These are phyloP conservation scores for Cheilosia grossa DNA, from an alignment of 2,888 invertebrate species.

Conservation along the genomic window DNA sequence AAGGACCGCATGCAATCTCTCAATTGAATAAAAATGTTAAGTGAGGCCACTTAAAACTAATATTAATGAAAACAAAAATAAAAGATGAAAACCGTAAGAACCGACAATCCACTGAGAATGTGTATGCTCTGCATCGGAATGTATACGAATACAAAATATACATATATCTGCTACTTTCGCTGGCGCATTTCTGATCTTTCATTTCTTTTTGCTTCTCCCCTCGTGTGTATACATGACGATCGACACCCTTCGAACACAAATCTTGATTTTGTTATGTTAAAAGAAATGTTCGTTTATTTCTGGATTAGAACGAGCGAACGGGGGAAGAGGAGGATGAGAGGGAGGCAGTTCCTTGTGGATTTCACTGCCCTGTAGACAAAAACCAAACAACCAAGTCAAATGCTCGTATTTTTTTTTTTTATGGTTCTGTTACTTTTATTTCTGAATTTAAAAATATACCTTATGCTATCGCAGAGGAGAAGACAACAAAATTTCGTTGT, in stretches of 20 bases:
- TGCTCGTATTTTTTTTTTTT: neutral
- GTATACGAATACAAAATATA: neutral
- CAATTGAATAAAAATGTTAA: slow-evolving; percentile 57
- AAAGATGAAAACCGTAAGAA: slow-evolving; percentile 27
- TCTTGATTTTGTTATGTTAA: slow-evolving; percentile 64
- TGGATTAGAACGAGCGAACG: slow-evolving; percentile 30
- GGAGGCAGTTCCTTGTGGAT: slow-evolving; percentile 24
- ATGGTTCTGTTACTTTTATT: slow-evolving; percentile 31
- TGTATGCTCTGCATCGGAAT: neutral
- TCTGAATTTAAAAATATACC: slow-evolving; percentile 59
- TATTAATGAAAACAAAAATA: slow-evolving; percentile 54
- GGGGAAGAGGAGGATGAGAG: neutral
- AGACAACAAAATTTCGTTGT: no score
- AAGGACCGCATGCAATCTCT: slow-evolving; percentile 46
- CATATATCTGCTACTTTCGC: neutral
- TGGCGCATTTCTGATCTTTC: slow-evolving; percentile 6
- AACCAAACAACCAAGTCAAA: neutral
- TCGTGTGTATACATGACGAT: slow-evolving; percentile 27
- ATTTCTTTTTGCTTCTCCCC: neutral
- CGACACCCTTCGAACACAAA: slow-evolving; percentile 69
- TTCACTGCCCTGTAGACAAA: slow-evolving; percentile 8
- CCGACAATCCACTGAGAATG: slow-evolving; percentile 14
- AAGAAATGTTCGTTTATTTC: slow-evolving; percentile 48
- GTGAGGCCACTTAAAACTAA: slow-evolving; percentile 69
- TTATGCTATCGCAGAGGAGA: slow-evolving; percentile 9